Conservation (phyloP, 1,140 invertebrate species). For the Drosophila jambulina region DNA sequence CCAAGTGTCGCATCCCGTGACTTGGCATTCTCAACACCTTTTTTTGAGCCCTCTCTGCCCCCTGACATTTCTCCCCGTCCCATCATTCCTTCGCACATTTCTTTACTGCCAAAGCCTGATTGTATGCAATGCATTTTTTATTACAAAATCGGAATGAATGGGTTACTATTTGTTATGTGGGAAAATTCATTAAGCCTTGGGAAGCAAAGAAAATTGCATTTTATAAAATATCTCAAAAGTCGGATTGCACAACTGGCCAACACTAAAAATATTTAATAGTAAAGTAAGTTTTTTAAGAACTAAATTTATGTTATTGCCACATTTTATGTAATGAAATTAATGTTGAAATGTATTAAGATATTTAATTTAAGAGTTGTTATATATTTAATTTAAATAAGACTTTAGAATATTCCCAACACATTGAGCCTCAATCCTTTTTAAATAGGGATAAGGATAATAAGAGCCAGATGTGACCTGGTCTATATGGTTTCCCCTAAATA, state of each 20-base stretch:
- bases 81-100: constrained; percentile 6
- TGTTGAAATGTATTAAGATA: too few relatives aligned
- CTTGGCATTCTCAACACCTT: constrained; percentile 54
- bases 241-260: background rate
- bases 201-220: background rate
- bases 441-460: background rate
- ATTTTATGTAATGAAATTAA: background rate
- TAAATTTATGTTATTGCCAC: too few relatives aligned
- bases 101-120: constrained; percentile 26
- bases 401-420: background rate
- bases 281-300: too few relatives aligned
- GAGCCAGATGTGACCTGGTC: background rate
- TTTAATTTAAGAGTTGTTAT: background rate
- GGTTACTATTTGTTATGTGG: constrained; percentile 52
- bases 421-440: background rate
- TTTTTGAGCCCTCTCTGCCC: constrained; percentile 11
- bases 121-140: constrained; percentile 67
- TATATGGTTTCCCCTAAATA: background rate
- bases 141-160: constrained; percentile 51
- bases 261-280: background rate
- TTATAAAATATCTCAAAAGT: background rate
- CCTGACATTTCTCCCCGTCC: background rate
- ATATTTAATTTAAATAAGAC: background rate
- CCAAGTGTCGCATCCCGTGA: constrained; percentile 33
- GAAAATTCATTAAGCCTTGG: constrained; percentile 16